These are phyloP conservation scores for Hypothenemus hampei DNA, from an alignment of 1,140 invertebrate genomes.

Conservation along the genomic window DNA sequence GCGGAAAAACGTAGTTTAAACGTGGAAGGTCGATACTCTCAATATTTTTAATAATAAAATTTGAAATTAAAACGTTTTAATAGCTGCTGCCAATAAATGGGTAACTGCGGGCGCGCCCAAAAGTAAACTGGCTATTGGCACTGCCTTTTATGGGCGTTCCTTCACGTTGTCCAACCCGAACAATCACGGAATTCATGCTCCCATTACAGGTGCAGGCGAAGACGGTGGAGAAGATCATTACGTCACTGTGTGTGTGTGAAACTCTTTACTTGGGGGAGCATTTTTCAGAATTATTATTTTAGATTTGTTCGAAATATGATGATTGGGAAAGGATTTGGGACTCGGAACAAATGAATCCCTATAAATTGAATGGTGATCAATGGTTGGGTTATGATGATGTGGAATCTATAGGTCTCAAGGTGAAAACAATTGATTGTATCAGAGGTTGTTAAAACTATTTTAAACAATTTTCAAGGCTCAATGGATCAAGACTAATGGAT, in stretches of 20 bases:
- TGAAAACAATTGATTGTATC: background rate
- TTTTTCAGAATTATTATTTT: background rate
- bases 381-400: conserved; percentile 29
- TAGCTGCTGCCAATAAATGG: conserved; percentile 26
- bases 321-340: conserved; percentile 43
- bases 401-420: conserved; percentile 21
- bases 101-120: conserved; percentile 44
- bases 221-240: conserved; percentile 3
- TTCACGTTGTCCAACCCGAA: conserved; percentile 52
- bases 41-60: too few relatives aligned
- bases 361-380: conserved; percentile 22
- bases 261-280: background rate
- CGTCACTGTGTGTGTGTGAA: background rate
- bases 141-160: conserved; percentile 61
- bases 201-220: conserved; percentile 48
- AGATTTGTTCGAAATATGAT: conserved; percentile 7
- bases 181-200: conserved; percentile 51
- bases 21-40: conserved; percentile 36
- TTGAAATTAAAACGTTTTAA: too few relatives aligned
- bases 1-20: conserved; percentile 33
- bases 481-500: conserved; percentile 16
- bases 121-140: conserved; percentile 59
- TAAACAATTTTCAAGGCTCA: conserved; percentile 10
- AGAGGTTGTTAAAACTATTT: background rate
- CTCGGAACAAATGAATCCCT: conserved; percentile 23